These are phyloP conservation scores for Ceratitis capitata DNA, from an alignment of 1,140 invertebrate species.

Conservation along the genomic window DNA sequence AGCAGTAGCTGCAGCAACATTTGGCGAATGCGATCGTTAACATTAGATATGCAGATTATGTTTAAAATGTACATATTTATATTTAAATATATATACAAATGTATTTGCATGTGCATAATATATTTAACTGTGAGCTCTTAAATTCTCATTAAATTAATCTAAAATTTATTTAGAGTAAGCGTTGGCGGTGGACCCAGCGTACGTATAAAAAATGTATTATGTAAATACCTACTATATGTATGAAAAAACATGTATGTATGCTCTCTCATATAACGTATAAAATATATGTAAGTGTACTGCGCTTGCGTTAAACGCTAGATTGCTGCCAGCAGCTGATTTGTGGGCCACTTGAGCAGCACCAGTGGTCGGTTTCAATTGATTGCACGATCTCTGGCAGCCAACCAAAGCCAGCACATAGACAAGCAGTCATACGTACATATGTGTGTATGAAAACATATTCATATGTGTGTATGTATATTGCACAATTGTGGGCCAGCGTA, in stretches of 20 bases:
- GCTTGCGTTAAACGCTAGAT: not conserved
- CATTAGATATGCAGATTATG: not conserved
- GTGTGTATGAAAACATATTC: not conserved
- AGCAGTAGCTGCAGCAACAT: not conserved
- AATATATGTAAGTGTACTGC: not conserved
- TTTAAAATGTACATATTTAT: not conserved
- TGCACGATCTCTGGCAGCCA: not conserved
- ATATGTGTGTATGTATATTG: not conserved
- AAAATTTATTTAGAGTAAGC: not conserved
- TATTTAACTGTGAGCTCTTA: not conserved
- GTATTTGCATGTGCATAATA: not conserved
- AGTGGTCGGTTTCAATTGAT: constrained; percentile 11
- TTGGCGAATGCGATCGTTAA: not conserved
- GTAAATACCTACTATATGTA: too few relatives aligned
- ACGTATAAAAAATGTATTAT: too few relatives aligned
- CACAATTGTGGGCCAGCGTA: not conserved
- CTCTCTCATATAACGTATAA: too few relatives aligned
- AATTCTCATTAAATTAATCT: not conserved
- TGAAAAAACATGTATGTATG: too few relatives aligned
- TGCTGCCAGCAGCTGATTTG: constrained; percentile 10
- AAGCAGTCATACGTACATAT: not conserved
- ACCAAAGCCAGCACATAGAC: not conserved
- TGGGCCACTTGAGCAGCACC: constrained; percentile 17
- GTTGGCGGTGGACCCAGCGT: not conserved
- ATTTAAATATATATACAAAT: not conserved